phyloP scores from a whole-genome alignment of 1,140 invertebrate species.

The Ylistrum balloti region DNA sequence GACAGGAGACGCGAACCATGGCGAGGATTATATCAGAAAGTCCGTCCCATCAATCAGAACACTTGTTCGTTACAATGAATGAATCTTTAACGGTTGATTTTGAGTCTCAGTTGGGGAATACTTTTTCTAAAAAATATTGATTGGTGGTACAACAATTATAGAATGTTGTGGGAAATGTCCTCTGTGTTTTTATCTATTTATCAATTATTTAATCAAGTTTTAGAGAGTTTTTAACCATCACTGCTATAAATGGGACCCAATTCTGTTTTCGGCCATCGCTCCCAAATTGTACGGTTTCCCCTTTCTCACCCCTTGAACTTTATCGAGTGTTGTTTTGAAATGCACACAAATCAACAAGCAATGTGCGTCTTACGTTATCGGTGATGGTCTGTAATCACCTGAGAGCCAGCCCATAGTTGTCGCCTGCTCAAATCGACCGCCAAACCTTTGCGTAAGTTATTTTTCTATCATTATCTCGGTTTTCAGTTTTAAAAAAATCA shows the following conservation, averaged over 20 bases:
- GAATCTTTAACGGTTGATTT: not conserved
- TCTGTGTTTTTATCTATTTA: too few relatives aligned
- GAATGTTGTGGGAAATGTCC: too few relatives aligned
- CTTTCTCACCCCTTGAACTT: not conserved
- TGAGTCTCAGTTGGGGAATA: not conserved
- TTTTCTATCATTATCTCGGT: not conserved
- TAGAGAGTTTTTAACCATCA: not conserved
- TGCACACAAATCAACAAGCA: slow-evolving; percentile 16
- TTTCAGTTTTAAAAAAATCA: not conserved
- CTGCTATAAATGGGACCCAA: too few relatives aligned
- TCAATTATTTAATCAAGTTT: too few relatives aligned
- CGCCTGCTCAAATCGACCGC: not conserved
- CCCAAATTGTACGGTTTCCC: too few relatives aligned
- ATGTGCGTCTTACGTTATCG: not conserved
- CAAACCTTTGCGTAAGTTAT: not conserved
- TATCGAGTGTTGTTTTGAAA: not conserved
- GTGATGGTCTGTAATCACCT: not conserved
- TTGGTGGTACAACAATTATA: too few relatives aligned
- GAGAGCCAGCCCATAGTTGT: not conserved
- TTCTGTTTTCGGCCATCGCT: not conserved
- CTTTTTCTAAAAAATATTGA: too few relatives aligned
- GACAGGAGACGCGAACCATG: not conserved
- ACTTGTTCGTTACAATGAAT: slow-evolving; percentile 10
- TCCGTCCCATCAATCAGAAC: not conserved
- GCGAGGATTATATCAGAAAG: not conserved